A percentile compares a stretch with the other conserved stretches of the same genome.
Conservation (phyloP, 2,113 vertebrate genomes). For the Eubucco bourcierii region DNA sequence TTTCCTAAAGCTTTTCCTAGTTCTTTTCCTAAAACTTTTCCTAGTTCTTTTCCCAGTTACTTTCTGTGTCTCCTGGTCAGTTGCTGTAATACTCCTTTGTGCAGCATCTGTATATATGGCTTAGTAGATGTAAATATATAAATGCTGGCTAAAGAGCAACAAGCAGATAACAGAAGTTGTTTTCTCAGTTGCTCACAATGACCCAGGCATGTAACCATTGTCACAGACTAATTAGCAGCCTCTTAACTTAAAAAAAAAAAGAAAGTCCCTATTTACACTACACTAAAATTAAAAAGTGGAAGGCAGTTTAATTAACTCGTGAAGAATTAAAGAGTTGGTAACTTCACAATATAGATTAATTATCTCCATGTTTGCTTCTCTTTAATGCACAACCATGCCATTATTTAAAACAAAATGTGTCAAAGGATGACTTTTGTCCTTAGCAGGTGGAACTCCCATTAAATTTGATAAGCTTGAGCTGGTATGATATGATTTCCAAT, state of each 20-base stretch:
- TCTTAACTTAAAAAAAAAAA: constrained; percentile 29
- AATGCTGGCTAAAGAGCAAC: constrained; percentile 49
- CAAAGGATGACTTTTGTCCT: background rate
- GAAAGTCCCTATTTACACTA: constrained; percentile 35
- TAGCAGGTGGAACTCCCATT: background rate
- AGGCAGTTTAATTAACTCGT: constrained; percentile 28
- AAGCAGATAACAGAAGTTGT: constrained; percentile 23
- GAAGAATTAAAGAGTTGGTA: background rate
- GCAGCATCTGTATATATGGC: background rate
- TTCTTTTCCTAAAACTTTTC: too few relatives aligned
- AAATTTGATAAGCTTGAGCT: background rate
- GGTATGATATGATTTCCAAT: background rate
- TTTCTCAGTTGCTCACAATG: background rate
- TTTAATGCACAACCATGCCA: background rate
- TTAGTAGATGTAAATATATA: background rate
- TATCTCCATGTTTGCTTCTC: background rate
- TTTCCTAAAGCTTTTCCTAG: too few relatives aligned
- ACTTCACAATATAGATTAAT: constrained; percentile 4
- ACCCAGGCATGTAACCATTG: constrained; percentile 3
- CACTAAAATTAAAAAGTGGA: constrained; percentile 16
- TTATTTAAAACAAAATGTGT: background rate
- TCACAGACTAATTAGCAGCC: constrained; percentile 56
- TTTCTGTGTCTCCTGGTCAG: background rate
- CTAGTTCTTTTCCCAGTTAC: background rate
- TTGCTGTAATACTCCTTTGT: constrained; percentile 6